Base-by-base conservation (phyloP, 2,113 vertebrate species). In the Catharus bicknelli region DNA sequence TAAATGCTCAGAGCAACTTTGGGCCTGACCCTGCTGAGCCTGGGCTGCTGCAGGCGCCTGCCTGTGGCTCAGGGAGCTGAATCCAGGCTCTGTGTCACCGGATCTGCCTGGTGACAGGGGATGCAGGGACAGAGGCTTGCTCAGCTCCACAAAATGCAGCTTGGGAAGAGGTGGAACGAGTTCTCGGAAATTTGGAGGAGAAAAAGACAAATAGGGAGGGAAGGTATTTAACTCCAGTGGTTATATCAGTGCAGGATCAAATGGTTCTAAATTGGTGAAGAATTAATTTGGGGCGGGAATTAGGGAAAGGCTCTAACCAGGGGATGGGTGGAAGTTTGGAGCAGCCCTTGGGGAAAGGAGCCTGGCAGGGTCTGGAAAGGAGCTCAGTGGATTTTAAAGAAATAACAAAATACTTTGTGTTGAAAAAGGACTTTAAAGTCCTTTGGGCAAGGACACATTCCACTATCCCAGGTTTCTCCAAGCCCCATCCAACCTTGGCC, bases 401-500 rank as follows among this genome's bases (percentile, higher is more conserved):
- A 75, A 59, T 53, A 7, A 25, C 0, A 0, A 20, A 34, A 61
- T 47, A 7, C 7, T 61, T 67, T 88, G 38, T 13, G 13, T 8
- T 82, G 53, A n/a, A 34, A 67, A 75, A 10, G 23, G n/a, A 25
- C 22, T 51, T 58, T 38, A 45, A 58, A 66, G n/a, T n/a, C n/a
- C n/a, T n/a, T n/a, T n/a, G n/a, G 38, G 21, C 22, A 81, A 6
- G 13, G 47, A 40, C 38, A n/a, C 13, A 16, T 81, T 29, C 27
- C 38, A 7, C 3, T 3, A 2, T 0, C 5, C 15, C 76, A 80
- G 5, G 32, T 2, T 43, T 4, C 7, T 73, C 19, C 77, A 38
- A 66, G 15, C 2, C 15, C 9, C 0, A 1, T 57, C 58, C 43
- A 58, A 1, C 4, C 8, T 38, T 38, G 36, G 51, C 32, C 38